Base-by-base conservation (phyloP, 2,797 vertebrate genomes). In the Manis pentadactyla region DNA sequence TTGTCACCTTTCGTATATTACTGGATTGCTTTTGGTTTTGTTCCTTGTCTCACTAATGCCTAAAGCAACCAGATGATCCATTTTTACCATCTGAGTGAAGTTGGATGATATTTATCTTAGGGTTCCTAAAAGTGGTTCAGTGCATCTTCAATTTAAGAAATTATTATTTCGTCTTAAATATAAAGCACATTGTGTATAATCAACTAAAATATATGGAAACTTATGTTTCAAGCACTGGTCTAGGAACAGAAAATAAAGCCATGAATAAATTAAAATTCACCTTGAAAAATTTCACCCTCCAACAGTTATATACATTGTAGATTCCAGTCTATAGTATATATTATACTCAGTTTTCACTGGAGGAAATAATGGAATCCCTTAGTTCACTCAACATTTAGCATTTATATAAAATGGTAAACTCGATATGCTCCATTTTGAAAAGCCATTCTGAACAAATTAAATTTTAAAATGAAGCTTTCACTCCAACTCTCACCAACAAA, bases 1-100 rank as follows among this genome's bases (percentile, higher is more conserved):
- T 97, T 97, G 63, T 98, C 88, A 96, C 89, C 78, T 94, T 98
- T 96, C 94, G 77, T 97, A 79, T 96, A 95, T 97, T 93, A 77
- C 5, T 95, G 19, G 15, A 19, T 57, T 83, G 53, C 21, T 55
- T 39, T 66, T 64, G 59, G 15, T 27, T 61, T n/a, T 39, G 15
- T 2, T 71, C 63, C 84, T 95, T 96, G 9, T 0, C 4, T 86
- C 83, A 34, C 11, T 77, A 39, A 17, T 94, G 94, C 87, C 94
- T 97, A 94, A 90, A 97, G 96, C 55, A 93, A 88, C 0, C 13
- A 87, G 7, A 34, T 74, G 7, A 42, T 57, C 10, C 23, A 66
- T 75, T 88, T 93, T 81, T 71, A 29, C 61, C 59, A 90, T 81
- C 61, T 79, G n/a, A 71, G 90, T 89, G 39, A 78, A 82, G 2